Evolutionary conservation across 1,140 invertebrate genomes (phyloP).

Genomic region (Antheraea mylitta): DNA sequence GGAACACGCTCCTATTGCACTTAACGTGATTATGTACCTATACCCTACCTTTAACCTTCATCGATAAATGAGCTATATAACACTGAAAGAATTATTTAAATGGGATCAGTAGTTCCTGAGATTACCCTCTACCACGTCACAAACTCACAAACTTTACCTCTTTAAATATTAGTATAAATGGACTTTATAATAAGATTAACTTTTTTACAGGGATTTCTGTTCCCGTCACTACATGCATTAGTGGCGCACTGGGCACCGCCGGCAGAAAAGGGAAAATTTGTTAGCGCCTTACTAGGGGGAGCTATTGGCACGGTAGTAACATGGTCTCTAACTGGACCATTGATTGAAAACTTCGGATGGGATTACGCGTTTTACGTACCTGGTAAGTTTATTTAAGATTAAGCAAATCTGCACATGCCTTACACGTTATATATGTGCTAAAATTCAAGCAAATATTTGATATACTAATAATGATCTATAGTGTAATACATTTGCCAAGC

Average conservation of each 20-base stretch:
- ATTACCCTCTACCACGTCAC: too few species aligned
- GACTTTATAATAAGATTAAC: too few species aligned
- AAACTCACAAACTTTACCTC: too few species aligned
- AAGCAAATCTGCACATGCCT: too few species aligned
- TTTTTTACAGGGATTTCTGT: slow-evolving; percentile 80
- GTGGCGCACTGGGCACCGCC: slow-evolving; percentile 88
- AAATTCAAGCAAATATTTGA: too few species aligned
- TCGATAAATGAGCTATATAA: too few species aligned
- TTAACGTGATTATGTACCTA: too few species aligned
- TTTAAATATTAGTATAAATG: too few species aligned
- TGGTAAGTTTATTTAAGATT: slow-evolving; percentile 57
- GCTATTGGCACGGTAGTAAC: slow-evolving; percentile 89
- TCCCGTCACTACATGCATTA: slow-evolving; percentile 85
- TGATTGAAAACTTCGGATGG: slow-evolving; percentile 85
- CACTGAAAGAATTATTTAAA: too few species aligned
- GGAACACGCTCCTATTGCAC: too few species aligned
- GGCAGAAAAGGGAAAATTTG: slow-evolving; percentile 87
- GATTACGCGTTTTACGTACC: slow-evolving; percentile 86
- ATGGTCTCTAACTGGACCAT: slow-evolving; percentile 83
- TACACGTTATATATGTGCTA: neutral
- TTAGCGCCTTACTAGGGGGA: slow-evolving; percentile 85
- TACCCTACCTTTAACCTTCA: too few species aligned
- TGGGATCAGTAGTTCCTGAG: too few species aligned
- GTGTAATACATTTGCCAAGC: neutral
- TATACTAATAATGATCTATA: neutral